These are phyloP conservation scores for Xestia ashworthii DNA, from an alignment of 2,888 invertebrate species.

Conservation along the genomic window DNA sequence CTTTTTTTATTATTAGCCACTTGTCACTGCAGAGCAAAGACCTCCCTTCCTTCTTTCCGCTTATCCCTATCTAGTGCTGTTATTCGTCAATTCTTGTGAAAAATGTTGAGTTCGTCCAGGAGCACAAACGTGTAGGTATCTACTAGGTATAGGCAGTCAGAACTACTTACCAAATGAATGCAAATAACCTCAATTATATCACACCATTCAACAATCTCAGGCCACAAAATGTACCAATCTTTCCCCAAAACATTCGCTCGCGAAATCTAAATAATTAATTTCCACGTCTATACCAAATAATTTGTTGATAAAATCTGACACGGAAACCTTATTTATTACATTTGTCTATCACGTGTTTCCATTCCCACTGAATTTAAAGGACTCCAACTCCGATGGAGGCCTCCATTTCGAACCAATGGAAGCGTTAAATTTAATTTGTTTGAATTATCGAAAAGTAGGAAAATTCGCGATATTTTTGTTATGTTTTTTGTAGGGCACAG, in stretches of 20 bases:
- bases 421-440: slow-evolving; percentile 44
- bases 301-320: slow-evolving; percentile 31
- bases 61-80: too few species aligned
- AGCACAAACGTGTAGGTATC: neutral
- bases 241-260: neutral
- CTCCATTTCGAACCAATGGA: slow-evolving; percentile 28
- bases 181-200: neutral
- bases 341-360: slow-evolving; percentile 42
- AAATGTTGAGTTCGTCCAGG: too few species aligned
- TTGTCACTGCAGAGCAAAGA: too few species aligned
- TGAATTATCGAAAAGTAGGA: slow-evolving; percentile 33
- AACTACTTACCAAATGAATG: neutral
- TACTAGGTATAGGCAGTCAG: neutral
- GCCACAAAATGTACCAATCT: slow-evolving; percentile 20
- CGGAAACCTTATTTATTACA: slow-evolving; percentile 38
- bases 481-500: neutral
- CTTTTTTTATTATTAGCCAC: too few species aligned
- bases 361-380: slow-evolving; percentile 43
- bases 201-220: neutral
- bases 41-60: too few species aligned
- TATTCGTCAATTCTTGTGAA: too few species aligned
- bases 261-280: slow-evolving; percentile 35
- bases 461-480: slow-evolving; percentile 23
- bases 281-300: slow-evolving; percentile 8
- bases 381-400: slow-evolving; percentile 1